Conservation (phyloP, 2,888 invertebrate species). For the Temnothorax ravouxi region DNA sequence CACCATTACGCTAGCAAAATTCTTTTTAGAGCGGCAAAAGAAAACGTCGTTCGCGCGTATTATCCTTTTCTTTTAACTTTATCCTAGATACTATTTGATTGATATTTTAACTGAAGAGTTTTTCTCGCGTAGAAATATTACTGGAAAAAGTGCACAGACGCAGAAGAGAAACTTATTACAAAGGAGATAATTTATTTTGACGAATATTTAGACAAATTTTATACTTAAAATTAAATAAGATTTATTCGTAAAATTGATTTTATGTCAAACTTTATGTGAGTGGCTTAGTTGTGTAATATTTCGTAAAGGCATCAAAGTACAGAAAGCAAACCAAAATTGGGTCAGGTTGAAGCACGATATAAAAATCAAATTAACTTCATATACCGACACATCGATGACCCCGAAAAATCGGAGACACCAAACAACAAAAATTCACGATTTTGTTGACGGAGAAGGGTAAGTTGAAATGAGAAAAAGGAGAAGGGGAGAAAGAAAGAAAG, state of each 20-base stretch:
- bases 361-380: slow-evolving; percentile 84
- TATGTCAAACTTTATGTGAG: background rate
- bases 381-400: slow-evolving; percentile 72
- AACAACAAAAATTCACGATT: slow-evolving; percentile 48
- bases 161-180: background rate
- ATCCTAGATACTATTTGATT: slow-evolving; percentile 20
- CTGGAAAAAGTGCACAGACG: background rate
- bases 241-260: background rate
- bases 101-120: background rate
- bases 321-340: slow-evolving; percentile 33
- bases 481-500: background rate
- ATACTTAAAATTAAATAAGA: background rate
- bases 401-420: slow-evolving; percentile 75
- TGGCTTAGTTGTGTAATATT: background rate
- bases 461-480: background rate
- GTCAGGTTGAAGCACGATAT: slow-evolving; percentile 78
- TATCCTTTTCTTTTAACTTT: background rate
- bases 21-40: slow-evolving; percentile 36
- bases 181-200: slow-evolving; percentile 2
- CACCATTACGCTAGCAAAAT: slow-evolving; percentile 54
- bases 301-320: background rate
- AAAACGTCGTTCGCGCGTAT: slow-evolving; percentile 21
- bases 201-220: background rate
- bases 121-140: background rate
- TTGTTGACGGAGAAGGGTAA: background rate